Evolutionary conservation across 2,888 invertebrate genomes (phyloP).

Genomic region (Pandemis corylana): DNA sequence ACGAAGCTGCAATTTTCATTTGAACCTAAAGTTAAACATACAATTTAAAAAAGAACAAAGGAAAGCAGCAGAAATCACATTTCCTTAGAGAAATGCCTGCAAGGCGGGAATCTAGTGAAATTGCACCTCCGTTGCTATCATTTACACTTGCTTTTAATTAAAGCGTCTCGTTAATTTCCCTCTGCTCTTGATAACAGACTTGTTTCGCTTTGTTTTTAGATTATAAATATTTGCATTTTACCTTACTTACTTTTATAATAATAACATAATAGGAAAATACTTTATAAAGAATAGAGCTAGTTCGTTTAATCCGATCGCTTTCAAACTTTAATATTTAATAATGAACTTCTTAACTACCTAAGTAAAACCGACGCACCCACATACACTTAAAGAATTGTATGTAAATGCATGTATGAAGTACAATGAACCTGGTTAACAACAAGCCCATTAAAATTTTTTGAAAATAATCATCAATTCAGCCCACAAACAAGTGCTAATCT

Average conservation of each 20-base stretch:
- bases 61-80: constrained; percentile 19
- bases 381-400: too few relatives aligned
- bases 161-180: constrained; percentile 36
- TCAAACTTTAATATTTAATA: too few relatives aligned
- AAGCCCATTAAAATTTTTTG: not conserved
- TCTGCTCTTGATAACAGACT: constrained; percentile 23
- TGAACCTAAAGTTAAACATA: not conserved
- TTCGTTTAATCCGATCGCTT: too few relatives aligned
- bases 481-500: not conserved
- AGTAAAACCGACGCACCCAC: too few relatives aligned
- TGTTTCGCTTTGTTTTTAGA: constrained; percentile 23
- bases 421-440: too few relatives aligned
- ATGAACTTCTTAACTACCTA: too few relatives aligned
- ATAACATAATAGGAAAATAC: not conserved
- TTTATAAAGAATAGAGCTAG: not conserved
- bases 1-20: constrained; percentile 9
- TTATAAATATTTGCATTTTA: constrained; percentile 5
- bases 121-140: constrained; percentile 24
- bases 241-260: not conserved
- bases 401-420: too few relatives aligned
- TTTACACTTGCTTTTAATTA: constrained; percentile 41
- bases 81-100: constrained; percentile 17
- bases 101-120: constrained; percentile 11
- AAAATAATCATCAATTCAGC: constrained; percentile 17
- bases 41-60: constrained; percentile 6